These are phyloP conservation scores for Pygoscelis antarcticus DNA, from an alignment of 2,113 vertebrate species.

Conservation along the genomic window DNA sequence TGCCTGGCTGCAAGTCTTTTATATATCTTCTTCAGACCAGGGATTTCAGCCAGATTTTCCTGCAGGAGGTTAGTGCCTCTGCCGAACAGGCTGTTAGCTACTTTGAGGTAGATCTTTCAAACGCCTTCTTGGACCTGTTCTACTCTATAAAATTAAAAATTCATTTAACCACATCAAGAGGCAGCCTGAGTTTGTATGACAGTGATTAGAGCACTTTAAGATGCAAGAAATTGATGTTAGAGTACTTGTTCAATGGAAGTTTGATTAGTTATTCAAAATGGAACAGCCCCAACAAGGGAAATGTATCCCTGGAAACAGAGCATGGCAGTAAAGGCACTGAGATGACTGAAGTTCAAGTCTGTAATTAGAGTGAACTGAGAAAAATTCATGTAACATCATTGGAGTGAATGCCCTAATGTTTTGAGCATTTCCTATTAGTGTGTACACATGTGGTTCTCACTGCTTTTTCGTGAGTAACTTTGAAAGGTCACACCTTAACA, in stretches of 20 bases:
- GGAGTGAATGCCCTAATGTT: background rate
- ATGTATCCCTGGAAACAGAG: background rate
- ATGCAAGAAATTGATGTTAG: background rate
- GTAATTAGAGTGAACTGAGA: background rate
- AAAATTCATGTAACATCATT: background rate
- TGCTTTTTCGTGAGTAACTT: background rate
- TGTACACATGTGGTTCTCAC: background rate
- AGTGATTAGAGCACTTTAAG: constrained; percentile 22
- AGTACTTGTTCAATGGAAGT: background rate
- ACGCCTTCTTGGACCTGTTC: background rate
- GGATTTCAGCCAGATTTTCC: background rate
- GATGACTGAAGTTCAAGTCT: background rate
- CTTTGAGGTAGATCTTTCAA: background rate
- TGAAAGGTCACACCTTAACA: background rate
- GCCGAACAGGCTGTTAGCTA: background rate
- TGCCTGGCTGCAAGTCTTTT: background rate
- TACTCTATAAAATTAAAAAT: constrained; percentile 10
- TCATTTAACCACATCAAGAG: background rate
- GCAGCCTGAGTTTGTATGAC: background rate
- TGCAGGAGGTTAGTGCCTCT: background rate
- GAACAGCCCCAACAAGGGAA: background rate
- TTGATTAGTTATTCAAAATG: constrained; percentile 54
- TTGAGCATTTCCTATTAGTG: background rate
- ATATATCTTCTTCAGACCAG: background rate
- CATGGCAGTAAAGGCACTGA: background rate